Evolutionary conservation across 2,113 vertebrate genomes (phyloP).

Genomic region (Notechis scutatus): DNA sequence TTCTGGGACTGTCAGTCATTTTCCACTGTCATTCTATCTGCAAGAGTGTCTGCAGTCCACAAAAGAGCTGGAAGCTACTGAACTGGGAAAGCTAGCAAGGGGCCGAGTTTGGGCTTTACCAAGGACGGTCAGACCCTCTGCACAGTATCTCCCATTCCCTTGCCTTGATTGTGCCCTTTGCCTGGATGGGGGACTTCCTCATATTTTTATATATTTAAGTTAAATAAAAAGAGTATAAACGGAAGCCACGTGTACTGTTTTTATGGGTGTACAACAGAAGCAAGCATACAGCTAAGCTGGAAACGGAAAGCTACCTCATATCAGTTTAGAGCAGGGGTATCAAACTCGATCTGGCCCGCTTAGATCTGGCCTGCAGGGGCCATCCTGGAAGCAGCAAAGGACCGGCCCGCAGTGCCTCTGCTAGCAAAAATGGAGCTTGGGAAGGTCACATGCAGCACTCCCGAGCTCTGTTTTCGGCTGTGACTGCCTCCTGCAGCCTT

Average conservation of each 20-base stretch:
- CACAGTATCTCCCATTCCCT: constrained; percentile 65
- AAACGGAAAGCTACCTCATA: neutral
- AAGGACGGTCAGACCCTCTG: neutral
- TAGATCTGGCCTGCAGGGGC: no score
- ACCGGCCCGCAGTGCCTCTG: no score
- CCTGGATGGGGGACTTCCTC: constrained; percentile 88
- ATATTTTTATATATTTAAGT: constrained; percentile 39
- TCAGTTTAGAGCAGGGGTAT: no score
- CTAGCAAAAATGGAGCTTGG: no score
- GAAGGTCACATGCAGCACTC: no score
- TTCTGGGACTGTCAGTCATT: neutral
- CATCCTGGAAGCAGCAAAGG: no score
- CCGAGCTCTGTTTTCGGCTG: no score
- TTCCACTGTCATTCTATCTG: neutral
- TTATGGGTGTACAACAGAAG: constrained; percentile 72
- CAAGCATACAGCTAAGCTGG: constrained; percentile 75
- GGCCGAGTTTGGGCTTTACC: constrained; percentile 37
- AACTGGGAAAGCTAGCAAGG: constrained; percentile 58
- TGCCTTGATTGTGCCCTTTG: constrained; percentile 76
- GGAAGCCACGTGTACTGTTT: constrained; percentile 79
- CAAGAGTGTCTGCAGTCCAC: neutral
- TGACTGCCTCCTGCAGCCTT: no score
- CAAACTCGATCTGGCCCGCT: no score
- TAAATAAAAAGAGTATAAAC: constrained; percentile 29
- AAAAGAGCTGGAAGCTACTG: neutral